Percentiles rank a stretch among this genome's conserved stretches.
phyloP scores from a whole-genome alignment of 1,140 invertebrate species.

The Tetraneura akinire region DNA sequence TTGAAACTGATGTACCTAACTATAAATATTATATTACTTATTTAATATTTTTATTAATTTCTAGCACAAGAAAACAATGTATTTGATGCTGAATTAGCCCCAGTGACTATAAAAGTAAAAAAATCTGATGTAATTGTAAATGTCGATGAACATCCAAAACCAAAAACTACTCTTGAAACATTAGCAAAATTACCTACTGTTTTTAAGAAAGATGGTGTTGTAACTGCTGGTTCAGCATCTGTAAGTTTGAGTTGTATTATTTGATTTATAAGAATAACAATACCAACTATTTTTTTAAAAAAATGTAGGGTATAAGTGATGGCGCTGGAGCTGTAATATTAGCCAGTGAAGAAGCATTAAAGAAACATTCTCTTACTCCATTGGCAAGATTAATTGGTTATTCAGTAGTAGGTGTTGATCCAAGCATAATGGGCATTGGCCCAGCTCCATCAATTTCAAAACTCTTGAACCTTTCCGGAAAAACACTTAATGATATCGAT shows the following conservation, averaged over 20 bases:
- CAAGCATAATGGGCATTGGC: conserved; percentile 88
- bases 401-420: conserved; percentile 78
- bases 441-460: conserved; percentile 89
- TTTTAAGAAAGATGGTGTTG: conserved; percentile 94
- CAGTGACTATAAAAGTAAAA: conserved; percentile 82
- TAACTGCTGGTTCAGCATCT: conserved; percentile 94
- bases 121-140: conserved; percentile 78
- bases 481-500: conserved; percentile 84
- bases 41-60: conserved; percentile 55
- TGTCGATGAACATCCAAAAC: conserved; percentile 92
- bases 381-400: conserved; percentile 77
- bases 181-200: conserved; percentile 83
- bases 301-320: conserved; percentile 93
- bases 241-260: conserved; percentile 63
- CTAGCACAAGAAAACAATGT: conserved; percentile 81
- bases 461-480: conserved; percentile 72
- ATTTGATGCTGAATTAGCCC: conserved; percentile 89
- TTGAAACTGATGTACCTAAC: not conserved
- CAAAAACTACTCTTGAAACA: conserved; percentile 80
- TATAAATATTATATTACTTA: no score
- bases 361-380: conserved; percentile 77
- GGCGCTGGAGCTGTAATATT: conserved; percentile 89
- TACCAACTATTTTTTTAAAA: conserved; percentile 39
- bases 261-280: not conserved
- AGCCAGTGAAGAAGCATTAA: conserved; percentile 86